Base-by-base conservation (phyloP, 2,113 vertebrate genomes). In the Epinephelus cyanopodus region DNA sequence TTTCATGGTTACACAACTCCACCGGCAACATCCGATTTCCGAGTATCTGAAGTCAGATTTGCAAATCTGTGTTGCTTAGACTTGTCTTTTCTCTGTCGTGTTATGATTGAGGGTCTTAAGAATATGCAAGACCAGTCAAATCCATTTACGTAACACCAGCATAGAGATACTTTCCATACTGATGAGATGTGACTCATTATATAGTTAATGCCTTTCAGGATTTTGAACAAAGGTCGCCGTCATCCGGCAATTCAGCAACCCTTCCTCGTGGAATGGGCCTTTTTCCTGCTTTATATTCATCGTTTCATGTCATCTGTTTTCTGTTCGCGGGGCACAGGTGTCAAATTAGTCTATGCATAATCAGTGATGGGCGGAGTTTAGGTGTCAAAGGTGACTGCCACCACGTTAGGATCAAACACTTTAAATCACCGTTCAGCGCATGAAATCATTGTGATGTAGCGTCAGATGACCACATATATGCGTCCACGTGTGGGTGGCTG, bases 151-250 rank as follows among this genome's bases (percentile, higher is more conserved):
- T 79, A 82, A 81, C 57, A 63, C 67, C 18, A 17, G 64, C 58
- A 54, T 56, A 37, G 53, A 87, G 77, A 71, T 57, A 21, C 27
- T 76, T 81, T 68, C 52, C 75, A 84, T 75, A 81, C 70, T 73
- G 78, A 88, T 87, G 81, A 68, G 83, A 81, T 82, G 70, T 60
- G 75, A 82, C 70, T 87, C 76, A 86, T 87, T 89, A 83, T 83
- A 87, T 75, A 86, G 56, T 70, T 67, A 82, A 89, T 85, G 87
- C 45, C 79, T 86, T 84, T 81, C 70, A 81, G 75, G 53, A 66
- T 81, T 89, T 76, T 71, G 64, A 86, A 87, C 72, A 84, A 92
- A 91, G 89, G 90, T 87, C 75, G 53, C 63, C n/a, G 6, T 82
- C 64, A 66, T 79, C 67, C 75, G 39, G 48, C 62, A 74, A 87